A percentile compares a stretch with the other conserved stretches of the same genome.
phyloP scores from a whole-genome alignment of 2,113 vertebrate genomes.

The Thunnus maccoyii region DNA sequence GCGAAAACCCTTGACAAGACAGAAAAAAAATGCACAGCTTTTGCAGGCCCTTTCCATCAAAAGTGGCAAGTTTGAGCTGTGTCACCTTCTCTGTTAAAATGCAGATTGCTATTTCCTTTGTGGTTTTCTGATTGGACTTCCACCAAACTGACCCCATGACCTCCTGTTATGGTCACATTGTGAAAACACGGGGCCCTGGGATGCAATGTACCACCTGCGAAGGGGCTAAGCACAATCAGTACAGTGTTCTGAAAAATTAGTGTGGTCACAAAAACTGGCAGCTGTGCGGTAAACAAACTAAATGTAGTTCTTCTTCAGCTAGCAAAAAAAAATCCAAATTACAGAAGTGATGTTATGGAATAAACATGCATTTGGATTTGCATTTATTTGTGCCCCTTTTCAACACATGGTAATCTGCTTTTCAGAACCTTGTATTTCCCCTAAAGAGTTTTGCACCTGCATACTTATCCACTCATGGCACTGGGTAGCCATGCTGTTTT shows the following conservation, averaged over 20 bases:
- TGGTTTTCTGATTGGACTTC: constrained; percentile 67
- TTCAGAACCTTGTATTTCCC: constrained; percentile 8
- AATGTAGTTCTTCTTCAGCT: constrained; percentile 10
- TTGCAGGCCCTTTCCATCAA: constrained; percentile 48
- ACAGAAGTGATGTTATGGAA: background rate
- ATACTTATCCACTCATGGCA: constrained; percentile 24
- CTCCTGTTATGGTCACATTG: constrained; percentile 50
- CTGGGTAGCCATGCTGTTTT: constrained; percentile 55
- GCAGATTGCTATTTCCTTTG: constrained; percentile 59
- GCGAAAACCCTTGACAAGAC: constrained; percentile 18
- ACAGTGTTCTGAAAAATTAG: constrained; percentile 18
- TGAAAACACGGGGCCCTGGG: constrained; percentile 49
- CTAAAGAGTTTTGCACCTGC: constrained; percentile 60
- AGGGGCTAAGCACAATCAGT: constrained; percentile 30
- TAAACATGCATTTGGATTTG: background rate
- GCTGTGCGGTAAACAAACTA: constrained; percentile 30
- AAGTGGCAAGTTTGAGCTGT: background rate
- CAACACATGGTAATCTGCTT: constrained; percentile 3
- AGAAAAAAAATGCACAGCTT: background rate
- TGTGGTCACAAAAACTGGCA: constrained; percentile 7
- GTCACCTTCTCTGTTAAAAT: constrained; percentile 7
- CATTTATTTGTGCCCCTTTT: constrained; percentile 23
- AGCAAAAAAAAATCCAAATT: background rate
- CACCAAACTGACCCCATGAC: constrained; percentile 48
- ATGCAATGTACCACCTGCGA: constrained; percentile 70